These are phyloP conservation scores for Eutolmus rufibarbis DNA, from an alignment of 2,888 invertebrate genomes.

Conservation along the genomic window DNA sequence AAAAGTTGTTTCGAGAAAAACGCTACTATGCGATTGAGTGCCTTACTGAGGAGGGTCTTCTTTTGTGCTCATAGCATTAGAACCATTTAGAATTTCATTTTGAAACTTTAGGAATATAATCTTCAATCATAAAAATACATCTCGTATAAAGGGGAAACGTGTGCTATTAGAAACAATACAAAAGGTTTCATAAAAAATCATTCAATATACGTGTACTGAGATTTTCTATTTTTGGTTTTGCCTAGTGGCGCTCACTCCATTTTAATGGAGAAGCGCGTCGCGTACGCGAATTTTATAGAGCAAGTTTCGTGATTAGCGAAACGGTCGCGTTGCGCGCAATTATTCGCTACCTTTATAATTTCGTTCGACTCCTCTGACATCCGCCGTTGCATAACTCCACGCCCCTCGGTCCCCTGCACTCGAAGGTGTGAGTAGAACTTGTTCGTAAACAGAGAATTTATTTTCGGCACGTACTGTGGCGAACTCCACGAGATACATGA, in stretches of 20 bases:
- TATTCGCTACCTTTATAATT: not conserved
- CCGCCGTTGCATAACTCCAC: slow-evolving; percentile 16
- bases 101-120: too few species aligned
- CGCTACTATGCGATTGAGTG: too few species aligned
- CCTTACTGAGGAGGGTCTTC: too few species aligned
- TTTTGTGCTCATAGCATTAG: too few species aligned
- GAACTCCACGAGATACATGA: not conserved
- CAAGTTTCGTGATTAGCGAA: not conserved
- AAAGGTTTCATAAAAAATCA: not conserved
- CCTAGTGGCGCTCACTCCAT: not conserved
- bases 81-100: too few species aligned
- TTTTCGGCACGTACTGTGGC: slow-evolving; percentile 26
- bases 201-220: not conserved
- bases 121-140: too few species aligned
- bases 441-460: not conserved
- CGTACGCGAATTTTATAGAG: not conserved
- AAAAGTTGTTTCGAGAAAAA: too few species aligned
- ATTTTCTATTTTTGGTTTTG: not conserved
- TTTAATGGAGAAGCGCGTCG: not conserved
- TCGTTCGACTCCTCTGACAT: slow-evolving; percentile 1
- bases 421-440: not conserved
- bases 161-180: not conserved
- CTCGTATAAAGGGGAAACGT: too few species aligned
- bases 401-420: not conserved
- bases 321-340: not conserved